phyloP scores from a whole-genome alignment of 2,888 invertebrate genomes.

The Nomada goodeniana region DNA sequence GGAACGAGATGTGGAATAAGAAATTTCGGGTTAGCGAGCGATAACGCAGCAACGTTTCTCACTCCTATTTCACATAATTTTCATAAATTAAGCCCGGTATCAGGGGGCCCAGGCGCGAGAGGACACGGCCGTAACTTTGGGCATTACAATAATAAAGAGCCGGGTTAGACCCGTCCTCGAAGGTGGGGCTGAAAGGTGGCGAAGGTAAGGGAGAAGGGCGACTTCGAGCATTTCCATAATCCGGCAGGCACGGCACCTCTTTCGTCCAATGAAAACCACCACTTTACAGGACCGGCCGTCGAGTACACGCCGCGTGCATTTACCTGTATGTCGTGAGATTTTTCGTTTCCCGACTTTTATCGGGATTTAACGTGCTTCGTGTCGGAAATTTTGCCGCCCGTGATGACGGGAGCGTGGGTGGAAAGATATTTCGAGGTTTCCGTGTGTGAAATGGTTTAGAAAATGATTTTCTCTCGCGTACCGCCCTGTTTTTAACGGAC shows the following conservation, averaged over 20 bases:
- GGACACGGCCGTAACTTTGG: conserved; percentile 79
- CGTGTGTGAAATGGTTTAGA: too few species aligned
- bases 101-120: conserved; percentile 71
- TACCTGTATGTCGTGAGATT: conserved; percentile 16
- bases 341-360: conserved; percentile 17
- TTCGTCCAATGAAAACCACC: conserved; percentile 79
- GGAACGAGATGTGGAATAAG: conserved; percentile 36
- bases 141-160: conserved; percentile 83
- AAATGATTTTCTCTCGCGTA: too few species aligned
- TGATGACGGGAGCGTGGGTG: too few species aligned
- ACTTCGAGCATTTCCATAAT: conserved; percentile 81
- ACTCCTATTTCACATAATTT: conserved; percentile 78
- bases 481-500: too few species aligned
- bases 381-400: conserved; percentile 49
- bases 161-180: conserved; percentile 72
- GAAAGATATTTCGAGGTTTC: too few species aligned
- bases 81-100: conserved; percentile 80
- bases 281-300: conserved; percentile 70
- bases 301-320: conserved; percentile 37
- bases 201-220: conserved; percentile 51
- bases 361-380: conserved; percentile 55
- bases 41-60: conserved; percentile 64
- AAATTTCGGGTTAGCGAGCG: conserved; percentile 66
- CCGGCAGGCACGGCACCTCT: conserved; percentile 69
- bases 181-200: conserved; percentile 42